Conservation (phyloP, 2,888 invertebrate genomes). For the Aleiodes testaceus region DNA sequence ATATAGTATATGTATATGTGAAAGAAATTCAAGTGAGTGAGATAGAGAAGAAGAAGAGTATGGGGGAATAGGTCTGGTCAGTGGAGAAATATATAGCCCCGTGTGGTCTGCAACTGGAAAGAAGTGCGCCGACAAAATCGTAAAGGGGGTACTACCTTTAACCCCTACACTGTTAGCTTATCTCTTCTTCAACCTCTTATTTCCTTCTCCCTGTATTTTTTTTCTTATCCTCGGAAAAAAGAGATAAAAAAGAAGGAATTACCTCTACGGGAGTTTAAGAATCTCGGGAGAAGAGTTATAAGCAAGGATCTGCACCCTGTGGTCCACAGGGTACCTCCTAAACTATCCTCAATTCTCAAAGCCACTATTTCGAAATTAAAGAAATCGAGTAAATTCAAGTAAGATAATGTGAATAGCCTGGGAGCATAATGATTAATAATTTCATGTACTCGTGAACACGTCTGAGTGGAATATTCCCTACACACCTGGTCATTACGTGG, state of each 20-base stretch:
- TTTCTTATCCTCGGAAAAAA: neutral
- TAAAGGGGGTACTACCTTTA: slow-evolving; percentile 17
- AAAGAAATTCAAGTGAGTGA: slow-evolving; percentile 29
- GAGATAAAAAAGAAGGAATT: neutral
- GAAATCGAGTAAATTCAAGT: neutral
- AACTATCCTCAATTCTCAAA: neutral
- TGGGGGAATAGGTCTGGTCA: slow-evolving; percentile 17
- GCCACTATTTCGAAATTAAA: too few relatives aligned
- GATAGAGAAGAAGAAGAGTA: slow-evolving; percentile 3
- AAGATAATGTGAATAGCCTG: slow-evolving; percentile 19
- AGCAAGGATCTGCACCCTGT: slow-evolving; percentile 25
- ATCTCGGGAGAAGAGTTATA: slow-evolving; percentile 34
- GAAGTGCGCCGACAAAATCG: slow-evolving; percentile 21
- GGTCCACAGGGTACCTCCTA: slow-evolving; percentile 19
- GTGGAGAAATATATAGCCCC: slow-evolving; percentile 22
- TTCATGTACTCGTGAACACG: slow-evolving; percentile 9
- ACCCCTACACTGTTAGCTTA: slow-evolving; percentile 14
- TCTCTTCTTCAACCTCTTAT: slow-evolving; percentile 13
- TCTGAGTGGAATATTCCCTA: slow-evolving; percentile 3
- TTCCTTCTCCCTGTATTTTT: slow-evolving; percentile 1
- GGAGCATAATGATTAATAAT: slow-evolving; percentile 27
- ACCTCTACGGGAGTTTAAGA: slow-evolving; percentile 30
- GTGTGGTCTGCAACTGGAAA: slow-evolving; percentile 29
- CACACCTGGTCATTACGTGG: slow-evolving; percentile 24
- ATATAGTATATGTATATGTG: slow-evolving; percentile 27